Evolutionary conservation across 2,888 invertebrate species (phyloP), one percentile per base, ranked within the genome.

Genomic region (Athripsodes cinereus): DNA sequence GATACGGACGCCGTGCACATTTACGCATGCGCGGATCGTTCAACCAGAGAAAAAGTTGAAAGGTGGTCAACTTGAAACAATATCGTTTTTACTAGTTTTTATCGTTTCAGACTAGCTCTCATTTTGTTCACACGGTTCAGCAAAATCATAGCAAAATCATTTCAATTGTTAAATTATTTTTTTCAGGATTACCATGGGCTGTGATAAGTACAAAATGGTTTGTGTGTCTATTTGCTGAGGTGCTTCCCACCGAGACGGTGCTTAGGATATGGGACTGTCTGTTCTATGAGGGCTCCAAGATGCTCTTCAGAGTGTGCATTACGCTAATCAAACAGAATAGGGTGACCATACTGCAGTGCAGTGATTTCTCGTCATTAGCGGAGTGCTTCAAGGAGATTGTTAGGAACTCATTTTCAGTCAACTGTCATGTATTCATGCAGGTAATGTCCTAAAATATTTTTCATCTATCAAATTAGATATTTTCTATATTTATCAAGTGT

Each of bases 121-220:
- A n/a, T n/a, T n/a, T n/a, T n/a, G n/a, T n/a, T n/a, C n/a, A n/a
- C n/a, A n/a, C n/a, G n/a, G n/a, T n/a, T n/a, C n/a, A n/a, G n/a
- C n/a, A n/a, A n/a, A n/a, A n/a, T n/a, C n/a, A n/a, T n/a, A n/a
- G n/a, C n/a, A n/a, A n/a, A n/a, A n/a, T n/a, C n/a, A n/a, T n/a
- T n/a, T n/a, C n/a, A n/a, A n/a, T n/a, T n/a, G n/a, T n/a, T n/a
- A n/a, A n/a, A n/a, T n/a, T n/a, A n/a, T n/a, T n/a, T 26, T 46
- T 13, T 65, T 1, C 64, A 83, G 83, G 90, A 59, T 81, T 95
- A 66, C 90, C 92, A 13, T 95, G 94, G 90, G 88, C 92, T 55
- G 88, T 96, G 59, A 87, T 95, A 67, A 88, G 90, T 22, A 94
- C 94, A 59, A 96, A 96, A 76, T 96, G 96, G 96, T 95, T 96